Base-by-base conservation (phyloP, 2,888 invertebrate species). In the Cerceris ruficornis region DNA sequence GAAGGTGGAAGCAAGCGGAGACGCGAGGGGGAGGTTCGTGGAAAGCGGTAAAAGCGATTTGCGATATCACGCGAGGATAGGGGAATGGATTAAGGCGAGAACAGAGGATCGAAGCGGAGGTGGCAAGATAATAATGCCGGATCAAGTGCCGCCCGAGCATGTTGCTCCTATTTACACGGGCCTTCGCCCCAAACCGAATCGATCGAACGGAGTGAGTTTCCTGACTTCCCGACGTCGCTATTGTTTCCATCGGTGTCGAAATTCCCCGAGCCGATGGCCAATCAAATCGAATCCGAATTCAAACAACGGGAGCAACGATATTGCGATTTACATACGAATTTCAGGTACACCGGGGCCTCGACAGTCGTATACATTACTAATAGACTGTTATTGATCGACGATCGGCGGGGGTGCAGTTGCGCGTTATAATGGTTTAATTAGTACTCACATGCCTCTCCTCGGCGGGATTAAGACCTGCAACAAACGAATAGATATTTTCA, bases 401-500 rank as follows among this genome's bases (percentile, higher is more conserved):
- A 66, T 69, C 61, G 15, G 57, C 50, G 28, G 46, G 17, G 67
- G 57, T 62, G 14, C 57, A 72, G 69, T 68, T 59, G 58, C n/a
- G 52, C 28, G 60, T 60, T 67, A 60, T 41, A 55, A 28, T 58
- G 46, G 39, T 61, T 58, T 55, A 77, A 75, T 71, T 69, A 60
- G 84, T 93, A 95, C 95, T 95, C 92, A 95, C 95, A 93, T 95
- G 95, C 93, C 95, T 93, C 92, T 95, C 95, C 90, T 95, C 95
- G 17, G 94, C 94, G 59, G 94, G 94, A 92, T 94, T 95, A 90
- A 95, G 93, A 92, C 95, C 95, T 94, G 94, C 65, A 92, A 91
- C 88, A 90, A 73, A 89, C 80, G 80, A 78, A 69, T 77, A 49
- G n/a, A 60, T 28, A 13, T 41, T 58, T 17, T 41, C 50, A 73